Evolutionary conservation across 1,140 invertebrate genomes (phyloP), one percentile per base, ranked within the genome.

Genomic region (Drosophila erecta): DNA sequence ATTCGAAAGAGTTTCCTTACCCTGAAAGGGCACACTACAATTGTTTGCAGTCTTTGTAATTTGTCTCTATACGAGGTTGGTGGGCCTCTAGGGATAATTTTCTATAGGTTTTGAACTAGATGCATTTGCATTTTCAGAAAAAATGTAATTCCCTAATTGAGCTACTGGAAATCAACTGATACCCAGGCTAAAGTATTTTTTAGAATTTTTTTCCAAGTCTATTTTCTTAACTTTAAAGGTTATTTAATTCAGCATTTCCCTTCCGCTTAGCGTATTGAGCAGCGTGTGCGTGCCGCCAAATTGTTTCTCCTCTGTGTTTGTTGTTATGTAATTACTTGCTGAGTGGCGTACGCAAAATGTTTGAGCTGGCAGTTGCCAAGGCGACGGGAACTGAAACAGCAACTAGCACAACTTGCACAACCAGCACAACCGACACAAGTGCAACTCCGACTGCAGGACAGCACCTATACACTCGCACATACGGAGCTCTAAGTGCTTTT

Each of bases 251-350:
- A 15, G 3, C 3, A 4, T 11, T 44, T 17, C n/a, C 41, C 15
- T 2, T 8, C 8, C 11, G 15, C 10, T 15, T 20, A 70, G 12
- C 10, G 50, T 7, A 69, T 69, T 17, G 7, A 10, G 17, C 1
- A 37, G 30, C 33, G n/a, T 41, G 24, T 3, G 14, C 30, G 10
- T 50, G 7, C 49, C 24, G 27, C n/a, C 30, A 53, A 43, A 14
- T 24, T 40, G 50, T 54, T 61, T 49, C 50, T 12, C 30, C 50
- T 61, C 67, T 61, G 57, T 51, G 54, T 53, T 54, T 81, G 76
- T 47, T 83, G 56, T 79, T 83, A 73, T 79, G 79, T 87, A 87
- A 87, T 87, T 89, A 87, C 84, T 83, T 83, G 84, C 58, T 61
- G 79, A 72, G 71, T 62, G 76, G 71, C 61, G 73, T 79, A 87